A percentile compares a stretch with the other conserved stretches of the same genome.
Conservation (phyloP, 2,113 vertebrate species). For the Empidonax alnorum region DNA sequence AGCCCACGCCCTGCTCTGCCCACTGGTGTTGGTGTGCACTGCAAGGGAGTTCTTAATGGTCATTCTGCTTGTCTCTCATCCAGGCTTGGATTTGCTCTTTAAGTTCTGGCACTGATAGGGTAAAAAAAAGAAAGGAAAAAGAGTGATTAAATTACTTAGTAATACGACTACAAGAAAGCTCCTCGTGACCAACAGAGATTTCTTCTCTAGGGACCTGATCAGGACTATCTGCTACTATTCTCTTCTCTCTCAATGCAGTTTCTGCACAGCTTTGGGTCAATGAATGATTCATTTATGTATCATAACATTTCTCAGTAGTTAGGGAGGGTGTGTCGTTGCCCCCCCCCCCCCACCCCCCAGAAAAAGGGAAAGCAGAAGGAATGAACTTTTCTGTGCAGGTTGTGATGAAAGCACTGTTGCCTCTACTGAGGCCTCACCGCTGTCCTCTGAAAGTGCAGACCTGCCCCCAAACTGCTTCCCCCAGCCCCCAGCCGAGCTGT, state of each 20-base stretch:
- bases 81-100: slow-evolving; percentile 95
- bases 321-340: not conserved
- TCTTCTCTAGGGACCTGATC: not conserved
- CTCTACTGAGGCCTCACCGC: not conserved
- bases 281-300: not conserved
- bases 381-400: not conserved
- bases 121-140: not conserved
- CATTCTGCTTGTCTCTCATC: slow-evolving; percentile 96
- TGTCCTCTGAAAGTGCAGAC: fast-evolving
- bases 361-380: not conserved
- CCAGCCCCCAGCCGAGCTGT: not conserved
- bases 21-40: not conserved
- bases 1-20: slow-evolving; percentile 5
- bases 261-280: not conserved
- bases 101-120: slow-evolving; percentile 88
- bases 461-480: not conserved
- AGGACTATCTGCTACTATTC: not conserved
- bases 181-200: fast-evolving
- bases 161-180: not conserved
- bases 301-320: not conserved
- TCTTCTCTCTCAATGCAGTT: not conserved
- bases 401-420: not conserved
- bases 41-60: slow-evolving; percentile 71
- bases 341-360: not conserved
- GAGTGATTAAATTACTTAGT: not conserved